Evolutionary conservation across 1,140 invertebrate genomes (phyloP), one percentile per base, ranked within the genome.

Genomic region (Drosophila quadrilineata): DNA sequence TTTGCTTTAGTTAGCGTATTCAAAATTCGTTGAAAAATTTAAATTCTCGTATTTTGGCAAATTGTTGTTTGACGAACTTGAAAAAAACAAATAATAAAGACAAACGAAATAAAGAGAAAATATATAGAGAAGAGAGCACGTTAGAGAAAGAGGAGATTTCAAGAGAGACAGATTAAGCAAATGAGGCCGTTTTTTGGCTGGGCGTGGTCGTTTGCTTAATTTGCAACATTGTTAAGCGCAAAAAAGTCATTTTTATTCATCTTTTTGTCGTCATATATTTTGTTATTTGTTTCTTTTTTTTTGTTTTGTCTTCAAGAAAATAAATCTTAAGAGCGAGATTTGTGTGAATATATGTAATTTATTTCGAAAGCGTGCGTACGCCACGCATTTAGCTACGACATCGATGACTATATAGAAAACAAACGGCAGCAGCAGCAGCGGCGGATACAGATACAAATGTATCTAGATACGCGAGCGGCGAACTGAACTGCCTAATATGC

Each of bases 351-450:
- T 84, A 70, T 70, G 62, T 85, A 73, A 82, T 84, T 74, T 77
- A 74, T 85, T 71, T 84, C 64, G 79, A 85, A 84, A 67, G 74
- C 77, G 60, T 84, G 79, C 77, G 73, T 85, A 70, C 69, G 77
- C 77, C 70, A 71, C 64, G 77, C 73, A 80, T 75, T 75, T 66
- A 36, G 33, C 48, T 57, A 33, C 6, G 41, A 46, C 16, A 35
- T 24, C 9, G 8, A 56, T 43, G 17, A 33, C 35, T 33, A 67
- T 45, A 64, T 54, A 28, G 22, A 41, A n/a, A n/a, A n/a, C n/a
- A n/a, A n/a, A n/a, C n/a, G n/a, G n/a, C n/a, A n/a, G n/a, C n/a
- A n/a, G n/a, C n/a, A n/a, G n/a, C n/a, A n/a, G n/a, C n/a, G n/a
- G n/a, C 35, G 53, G 17, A 43, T 19, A 49, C 22, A 54, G 46